Evolutionary conservation across 1,140 invertebrate genomes (phyloP).

Genomic region (Drusus annulatus): DNA sequence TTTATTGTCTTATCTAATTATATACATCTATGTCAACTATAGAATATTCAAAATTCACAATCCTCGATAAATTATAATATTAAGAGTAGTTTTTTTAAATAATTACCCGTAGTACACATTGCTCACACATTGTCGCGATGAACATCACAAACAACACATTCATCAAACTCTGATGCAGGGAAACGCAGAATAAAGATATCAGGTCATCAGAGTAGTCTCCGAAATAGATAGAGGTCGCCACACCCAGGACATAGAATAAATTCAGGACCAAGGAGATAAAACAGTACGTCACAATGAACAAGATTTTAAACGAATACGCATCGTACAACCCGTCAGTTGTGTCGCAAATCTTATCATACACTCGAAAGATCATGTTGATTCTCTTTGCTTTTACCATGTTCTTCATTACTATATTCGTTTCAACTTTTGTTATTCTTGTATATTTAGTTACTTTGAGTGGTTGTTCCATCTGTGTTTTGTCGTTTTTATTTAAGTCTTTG

Average conservation of each 20-base stretch:
- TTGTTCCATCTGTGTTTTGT: no score
- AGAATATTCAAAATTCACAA: no score
- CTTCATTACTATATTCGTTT: not conserved
- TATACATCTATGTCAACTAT: no score
- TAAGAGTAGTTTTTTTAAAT: not conserved
- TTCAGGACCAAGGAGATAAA: constrained; percentile 4
- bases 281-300: not conserved
- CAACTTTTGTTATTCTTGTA: no score
- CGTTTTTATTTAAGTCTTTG: not conserved
- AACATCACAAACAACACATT: not conserved
- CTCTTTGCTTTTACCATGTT: not conserved
- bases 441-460: no score
- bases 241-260: not conserved
- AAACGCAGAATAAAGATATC: not conserved
- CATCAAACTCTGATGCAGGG: not conserved
- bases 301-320: not conserved
- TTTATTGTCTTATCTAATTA: no score
- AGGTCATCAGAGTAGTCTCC: not conserved
- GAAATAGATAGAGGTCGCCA: not conserved
- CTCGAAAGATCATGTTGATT: not conserved
- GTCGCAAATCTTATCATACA: not conserved
- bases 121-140: not conserved
- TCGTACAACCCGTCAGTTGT: not conserved
- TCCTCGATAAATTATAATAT: not conserved
- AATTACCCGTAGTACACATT: not conserved